These are phyloP conservation scores for Lepidotrigona ventralis DNA, from an alignment of 1,140 invertebrate genomes.

Conservation along the genomic window DNA sequence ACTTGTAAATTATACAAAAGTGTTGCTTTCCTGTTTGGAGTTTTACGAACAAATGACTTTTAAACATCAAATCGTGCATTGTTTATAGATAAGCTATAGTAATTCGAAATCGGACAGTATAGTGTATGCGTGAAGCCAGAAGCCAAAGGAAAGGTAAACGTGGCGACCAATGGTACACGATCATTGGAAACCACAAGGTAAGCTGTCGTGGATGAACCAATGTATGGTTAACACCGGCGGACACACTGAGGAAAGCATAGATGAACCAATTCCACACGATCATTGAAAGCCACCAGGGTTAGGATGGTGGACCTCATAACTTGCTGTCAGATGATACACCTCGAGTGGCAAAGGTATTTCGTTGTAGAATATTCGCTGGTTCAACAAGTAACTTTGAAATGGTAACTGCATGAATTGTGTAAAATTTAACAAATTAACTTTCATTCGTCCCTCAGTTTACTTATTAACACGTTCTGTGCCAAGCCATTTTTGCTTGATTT, in stretches of 20 bases:
- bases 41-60: too few relatives aligned
- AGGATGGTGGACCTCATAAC: neutral
- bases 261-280: neutral
- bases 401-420: neutral
- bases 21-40: too few relatives aligned
- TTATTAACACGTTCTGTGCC: too few relatives aligned
- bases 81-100: neutral
- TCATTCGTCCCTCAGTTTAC: too few relatives aligned
- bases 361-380: neutral
- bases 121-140: neutral
- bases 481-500: too few relatives aligned
- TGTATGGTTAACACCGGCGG: neutral
- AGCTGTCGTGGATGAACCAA: neutral
- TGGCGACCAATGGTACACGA: neutral
- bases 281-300: neutral
- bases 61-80: too few relatives aligned
- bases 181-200: neutral
- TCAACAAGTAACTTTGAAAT: neutral
- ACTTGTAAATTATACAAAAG: too few relatives aligned
- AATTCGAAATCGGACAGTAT: neutral
- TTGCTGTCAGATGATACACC: neutral
- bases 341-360: neutral
- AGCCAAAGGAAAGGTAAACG: neutral
- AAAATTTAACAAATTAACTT: too few relatives aligned
- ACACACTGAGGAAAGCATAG: neutral